Base-by-base conservation (phyloP, 2,797 vertebrate genomes). In the Lithobates sylvaticus region DNA sequence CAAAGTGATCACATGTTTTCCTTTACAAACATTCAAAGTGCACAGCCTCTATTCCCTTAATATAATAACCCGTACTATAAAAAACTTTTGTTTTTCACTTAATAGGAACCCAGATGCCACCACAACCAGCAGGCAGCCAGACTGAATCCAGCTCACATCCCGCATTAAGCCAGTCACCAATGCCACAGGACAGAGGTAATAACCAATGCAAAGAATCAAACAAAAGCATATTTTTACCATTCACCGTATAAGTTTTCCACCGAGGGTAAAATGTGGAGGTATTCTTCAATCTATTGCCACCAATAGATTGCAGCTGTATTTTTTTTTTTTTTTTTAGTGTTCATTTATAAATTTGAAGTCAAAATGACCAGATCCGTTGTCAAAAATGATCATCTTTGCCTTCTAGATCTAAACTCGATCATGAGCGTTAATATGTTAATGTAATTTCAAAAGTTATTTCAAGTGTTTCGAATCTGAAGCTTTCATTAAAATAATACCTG, bases 121-220 rank as follows among this genome's bases (percentile, higher is more conserved):
- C 96, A 0, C 97, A 97, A 91, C 95, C 93, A 88, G 93, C 97
- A 83, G 97, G 96, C 89, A 97, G 95, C 90, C 95, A 96, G 91
- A 91, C 97, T n/a, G 98, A 99, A 83, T 94, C 95, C 86, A 96
- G 95, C 91, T 91, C 94, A 89, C 97, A 96, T 88, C 95, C 96
- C 82, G 95, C 96, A 87, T 92, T 97, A 95, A 97, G 95, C 90
- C 97, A 97, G 90, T 97, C 97, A 64, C 97, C 97, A 87, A 96
- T 98, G 97, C 94, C 97, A 90, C 97, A 98, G 91, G 97, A 99
- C 88, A 95, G 97, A 97, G 97, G 98, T 98, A 90, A 95, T 94
- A 86, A 36, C 15, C 26, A 64, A 50, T 3, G 32, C 16, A 29
- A 27, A 76, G 13, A 76, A 29, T 54, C 0, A 32, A 42, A 27